These are phyloP conservation scores for Patella caerulea DNA, from an alignment of 2,888 invertebrate species.

Conservation along the genomic window DNA sequence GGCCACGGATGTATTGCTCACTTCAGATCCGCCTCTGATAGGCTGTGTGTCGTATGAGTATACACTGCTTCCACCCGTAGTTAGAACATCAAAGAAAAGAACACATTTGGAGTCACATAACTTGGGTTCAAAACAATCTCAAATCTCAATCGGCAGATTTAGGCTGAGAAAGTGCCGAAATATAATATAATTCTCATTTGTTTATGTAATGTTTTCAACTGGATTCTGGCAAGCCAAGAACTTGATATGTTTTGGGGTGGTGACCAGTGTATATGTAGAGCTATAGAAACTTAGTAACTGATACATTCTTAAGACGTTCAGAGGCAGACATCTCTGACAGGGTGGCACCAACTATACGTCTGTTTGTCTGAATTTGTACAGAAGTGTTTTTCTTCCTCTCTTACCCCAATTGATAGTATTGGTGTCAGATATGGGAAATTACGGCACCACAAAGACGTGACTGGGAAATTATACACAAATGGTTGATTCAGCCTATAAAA, in stretches of 20 bases:
- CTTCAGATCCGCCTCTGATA: too few relatives aligned
- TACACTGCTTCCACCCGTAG: too few relatives aligned
- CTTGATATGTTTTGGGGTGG: background rate
- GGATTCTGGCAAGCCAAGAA: background rate
- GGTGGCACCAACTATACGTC: conserved; percentile 2
- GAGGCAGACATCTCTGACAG: background rate
- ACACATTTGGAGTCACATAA: conserved; percentile 13
- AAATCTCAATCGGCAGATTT: background rate
- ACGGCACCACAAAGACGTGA: too few relatives aligned
- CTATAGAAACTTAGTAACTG: background rate
- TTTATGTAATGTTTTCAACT: background rate
- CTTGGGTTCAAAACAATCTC: background rate
- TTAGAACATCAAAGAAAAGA: conserved; percentile 1
- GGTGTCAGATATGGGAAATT: too few relatives aligned
- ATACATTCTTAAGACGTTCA: conserved; percentile 7
- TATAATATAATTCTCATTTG: background rate
- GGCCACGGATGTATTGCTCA: too few relatives aligned
- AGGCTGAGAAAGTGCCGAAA: background rate
- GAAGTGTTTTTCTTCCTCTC: too few relatives aligned
- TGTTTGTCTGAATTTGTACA: background rate
- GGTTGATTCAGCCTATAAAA: too few relatives aligned
- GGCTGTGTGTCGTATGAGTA: too few relatives aligned
- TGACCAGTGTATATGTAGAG: background rate
- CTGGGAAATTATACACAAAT: too few relatives aligned
- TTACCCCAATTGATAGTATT: too few relatives aligned